phyloP scores from a whole-genome alignment of 2,888 invertebrate species.

The Operophtera brumata region DNA sequence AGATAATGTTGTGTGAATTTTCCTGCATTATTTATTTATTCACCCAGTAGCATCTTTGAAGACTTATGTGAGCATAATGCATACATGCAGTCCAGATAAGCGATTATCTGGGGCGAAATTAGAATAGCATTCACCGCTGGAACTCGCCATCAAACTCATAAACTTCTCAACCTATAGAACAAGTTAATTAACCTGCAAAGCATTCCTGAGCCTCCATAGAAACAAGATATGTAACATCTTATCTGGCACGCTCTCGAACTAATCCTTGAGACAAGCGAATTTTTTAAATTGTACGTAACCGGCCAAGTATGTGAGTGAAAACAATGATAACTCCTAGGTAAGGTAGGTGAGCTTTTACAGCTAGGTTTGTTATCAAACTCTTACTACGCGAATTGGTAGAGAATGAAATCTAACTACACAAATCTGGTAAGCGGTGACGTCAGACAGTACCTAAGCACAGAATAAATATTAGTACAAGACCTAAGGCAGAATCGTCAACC shows the following conservation, averaged over 20 bases:
- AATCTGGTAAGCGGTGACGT: not conserved
- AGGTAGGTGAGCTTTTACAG: not conserved
- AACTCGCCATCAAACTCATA: not conserved
- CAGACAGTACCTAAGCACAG: too few species aligned
- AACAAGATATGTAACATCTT: constrained; percentile 17
- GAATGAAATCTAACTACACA: not conserved
- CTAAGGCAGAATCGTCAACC: too few species aligned
- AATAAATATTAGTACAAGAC: too few species aligned
- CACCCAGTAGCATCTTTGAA: too few species aligned
- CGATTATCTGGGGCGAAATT: not conserved
- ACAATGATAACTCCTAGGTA: constrained; percentile 13
- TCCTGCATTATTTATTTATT: too few species aligned
- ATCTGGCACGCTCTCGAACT: constrained; percentile 16
- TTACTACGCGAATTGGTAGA: not conserved
- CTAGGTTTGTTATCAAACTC: not conserved
- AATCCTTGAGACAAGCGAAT: constrained; percentile 20
- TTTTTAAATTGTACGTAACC: constrained; percentile 18
- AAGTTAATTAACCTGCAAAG: constrained; percentile 17
- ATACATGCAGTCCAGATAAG: too few species aligned
- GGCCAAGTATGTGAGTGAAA: constrained; percentile 25
- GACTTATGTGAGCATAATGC: too few species aligned
- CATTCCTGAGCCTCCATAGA: constrained; percentile 15
- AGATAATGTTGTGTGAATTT: too few species aligned
- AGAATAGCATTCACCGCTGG: not conserved
- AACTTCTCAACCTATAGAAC: constrained; percentile 10